These are phyloP conservation scores for Clostera curtula DNA, from an alignment of 2,888 invertebrate species.

Conservation along the genomic window DNA sequence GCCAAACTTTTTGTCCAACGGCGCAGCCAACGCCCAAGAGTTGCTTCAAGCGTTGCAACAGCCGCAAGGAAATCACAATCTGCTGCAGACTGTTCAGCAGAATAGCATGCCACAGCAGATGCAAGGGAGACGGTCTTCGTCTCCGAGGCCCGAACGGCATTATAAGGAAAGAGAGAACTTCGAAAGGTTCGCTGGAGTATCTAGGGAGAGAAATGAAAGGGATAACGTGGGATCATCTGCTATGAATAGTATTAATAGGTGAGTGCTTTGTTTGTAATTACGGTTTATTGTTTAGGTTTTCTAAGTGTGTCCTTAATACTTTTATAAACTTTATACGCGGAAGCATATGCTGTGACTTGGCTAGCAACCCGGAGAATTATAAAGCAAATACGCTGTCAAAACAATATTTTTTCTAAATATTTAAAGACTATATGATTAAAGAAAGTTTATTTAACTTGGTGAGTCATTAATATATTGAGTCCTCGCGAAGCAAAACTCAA, in stretches of 20 bases:
- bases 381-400: too few species aligned
- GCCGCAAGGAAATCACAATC: conserved; percentile 66
- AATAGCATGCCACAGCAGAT: conserved; percentile 65
- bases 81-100: conserved; percentile 67
- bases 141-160: conserved; percentile 61
- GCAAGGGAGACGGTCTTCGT: conserved; percentile 66
- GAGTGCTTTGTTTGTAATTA: conserved; percentile 26
- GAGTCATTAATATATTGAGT: conserved; percentile 2
- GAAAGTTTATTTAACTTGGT: too few species aligned
- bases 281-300: too few species aligned
- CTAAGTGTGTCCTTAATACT: too few species aligned
- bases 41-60: conserved; percentile 82
- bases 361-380: too few species aligned
- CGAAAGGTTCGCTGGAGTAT: conserved; percentile 59
- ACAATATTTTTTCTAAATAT: too few species aligned
- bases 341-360: too few species aligned
- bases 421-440: too few species aligned
- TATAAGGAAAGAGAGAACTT: conserved; percentile 69
- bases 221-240: conserved; percentile 74
- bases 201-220: conserved; percentile 68
- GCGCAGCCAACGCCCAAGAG: conserved; percentile 81
- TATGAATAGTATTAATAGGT: conserved; percentile 81
- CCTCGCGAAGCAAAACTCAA: conserved; percentile 7
- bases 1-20: conserved; percentile 83
- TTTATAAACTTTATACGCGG: too few species aligned